Evolutionary conservation across 2,888 invertebrate genomes (phyloP).

Genomic region (Trisateles emortualis): DNA sequence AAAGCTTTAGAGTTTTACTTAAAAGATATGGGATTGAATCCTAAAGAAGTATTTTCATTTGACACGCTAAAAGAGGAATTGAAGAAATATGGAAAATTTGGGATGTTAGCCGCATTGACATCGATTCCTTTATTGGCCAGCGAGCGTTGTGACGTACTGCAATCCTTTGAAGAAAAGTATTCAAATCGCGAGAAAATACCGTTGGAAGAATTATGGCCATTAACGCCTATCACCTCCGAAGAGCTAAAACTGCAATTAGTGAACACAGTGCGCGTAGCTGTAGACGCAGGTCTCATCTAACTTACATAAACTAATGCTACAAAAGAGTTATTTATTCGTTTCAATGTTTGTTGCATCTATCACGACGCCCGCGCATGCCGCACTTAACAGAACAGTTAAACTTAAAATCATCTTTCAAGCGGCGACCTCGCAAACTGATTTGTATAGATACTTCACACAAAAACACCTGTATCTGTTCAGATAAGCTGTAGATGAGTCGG

Average conservation of each 20-base stretch:
- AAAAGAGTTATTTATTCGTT: conserved; percentile 12
- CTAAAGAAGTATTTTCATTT: conserved; percentile 50
- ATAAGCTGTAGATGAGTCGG: conserved; percentile 72
- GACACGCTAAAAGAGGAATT: conserved; percentile 57
- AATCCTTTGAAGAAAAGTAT: conserved; percentile 46
- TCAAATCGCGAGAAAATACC: conserved; percentile 55
- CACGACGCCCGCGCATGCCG: conserved; percentile 35
- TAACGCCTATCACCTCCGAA: conserved; percentile 53
- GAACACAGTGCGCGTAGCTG: conserved; percentile 59
- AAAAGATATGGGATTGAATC: conserved; percentile 59
- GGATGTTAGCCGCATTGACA: conserved; percentile 55
- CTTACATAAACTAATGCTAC: conserved; percentile 9
- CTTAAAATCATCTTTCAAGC: conserved; percentile 49
- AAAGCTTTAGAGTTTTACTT: conserved; percentile 54
- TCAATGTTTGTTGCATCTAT: conserved; percentile 17
- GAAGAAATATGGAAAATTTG: conserved; percentile 59
- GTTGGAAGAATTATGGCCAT: conserved; percentile 59
- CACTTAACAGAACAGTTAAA: conserved; percentile 50
- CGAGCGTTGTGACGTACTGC: conserved; percentile 55
- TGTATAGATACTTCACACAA: conserved; percentile 64
- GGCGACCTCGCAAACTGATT: conserved; percentile 58
- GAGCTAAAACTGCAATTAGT: conserved; percentile 57
- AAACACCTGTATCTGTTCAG: conserved; percentile 70
- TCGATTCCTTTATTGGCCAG: conserved; percentile 59
- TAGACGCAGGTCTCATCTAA: conserved; percentile 62